These are phyloP conservation scores for Eupithecia subfuscata DNA, from an alignment of 2,888 invertebrate species.

Conservation along the genomic window DNA sequence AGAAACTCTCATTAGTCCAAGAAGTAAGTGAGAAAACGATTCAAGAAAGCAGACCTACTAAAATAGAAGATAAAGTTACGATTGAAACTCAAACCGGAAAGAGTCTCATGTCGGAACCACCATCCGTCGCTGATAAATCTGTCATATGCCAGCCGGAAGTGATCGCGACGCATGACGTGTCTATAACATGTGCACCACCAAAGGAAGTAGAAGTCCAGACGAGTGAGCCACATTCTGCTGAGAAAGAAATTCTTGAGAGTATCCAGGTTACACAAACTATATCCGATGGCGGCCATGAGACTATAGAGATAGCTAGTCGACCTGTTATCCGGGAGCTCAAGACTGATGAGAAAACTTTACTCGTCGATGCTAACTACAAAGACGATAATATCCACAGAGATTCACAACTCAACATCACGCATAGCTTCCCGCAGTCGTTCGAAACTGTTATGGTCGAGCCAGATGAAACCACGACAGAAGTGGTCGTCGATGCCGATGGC, in stretches of 20 bases:
- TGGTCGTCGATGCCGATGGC: constrained; percentile 91
- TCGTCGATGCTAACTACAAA: constrained; percentile 89
- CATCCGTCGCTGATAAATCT: constrained; percentile 74
- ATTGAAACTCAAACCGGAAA: constrained; percentile 88
- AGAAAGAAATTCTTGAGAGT: constrained; percentile 83
- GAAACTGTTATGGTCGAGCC: constrained; percentile 93
- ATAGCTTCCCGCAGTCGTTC: constrained; percentile 89
- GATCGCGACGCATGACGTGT: constrained; percentile 76
- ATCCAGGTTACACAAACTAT: constrained; percentile 87
- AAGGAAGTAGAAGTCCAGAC: constrained; percentile 86
- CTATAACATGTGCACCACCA: constrained; percentile 80
- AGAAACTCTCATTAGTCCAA: constrained; percentile 41
- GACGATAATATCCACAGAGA: constrained; percentile 81
- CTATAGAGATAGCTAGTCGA: constrained; percentile 88
- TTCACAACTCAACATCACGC: constrained; percentile 88
- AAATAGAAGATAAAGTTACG: constrained; percentile 38
- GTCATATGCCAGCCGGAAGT: constrained; percentile 70
- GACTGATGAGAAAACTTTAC: constrained; percentile 84
- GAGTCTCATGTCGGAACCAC: constrained; percentile 80
- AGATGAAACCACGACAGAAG: constrained; percentile 92
- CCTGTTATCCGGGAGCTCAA: constrained; percentile 79
- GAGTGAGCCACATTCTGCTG: constrained; percentile 77
- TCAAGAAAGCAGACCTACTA: constrained; percentile 57
- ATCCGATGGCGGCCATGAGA: constrained; percentile 87
- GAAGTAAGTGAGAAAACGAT: constrained; percentile 52